Conservation (phyloP, 2,113 vertebrate genomes). For the Dasypus novemcinctus region DNA sequence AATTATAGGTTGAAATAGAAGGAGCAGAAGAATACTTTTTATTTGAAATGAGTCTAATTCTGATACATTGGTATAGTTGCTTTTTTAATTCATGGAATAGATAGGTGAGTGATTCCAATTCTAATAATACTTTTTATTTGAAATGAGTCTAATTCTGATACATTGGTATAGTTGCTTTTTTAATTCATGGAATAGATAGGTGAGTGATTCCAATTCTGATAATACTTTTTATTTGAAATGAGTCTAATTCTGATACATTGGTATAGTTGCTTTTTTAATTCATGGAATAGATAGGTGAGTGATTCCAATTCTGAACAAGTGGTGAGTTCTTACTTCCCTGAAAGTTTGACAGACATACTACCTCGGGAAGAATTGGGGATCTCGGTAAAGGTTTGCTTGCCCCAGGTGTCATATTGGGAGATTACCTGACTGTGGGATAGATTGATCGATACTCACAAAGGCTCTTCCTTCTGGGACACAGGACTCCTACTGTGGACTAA, state of each 20-base stretch:
- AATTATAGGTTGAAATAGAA: too few species aligned
- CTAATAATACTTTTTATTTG: too few species aligned
- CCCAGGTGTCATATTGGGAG: not conserved
- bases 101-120: not conserved
- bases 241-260: too few species aligned
- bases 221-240: too few species aligned
- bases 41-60: too few species aligned
- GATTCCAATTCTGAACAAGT: not conserved
- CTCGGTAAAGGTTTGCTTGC: not conserved
- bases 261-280: not conserved
- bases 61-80: not conserved
- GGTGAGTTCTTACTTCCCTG: not conserved
- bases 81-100: not conserved
- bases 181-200: not conserved
- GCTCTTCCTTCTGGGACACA: not conserved
- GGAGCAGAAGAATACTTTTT: too few species aligned
- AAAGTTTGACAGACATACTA: not conserved
- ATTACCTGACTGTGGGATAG: not conserved
- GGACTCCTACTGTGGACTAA: conserved; percentile 41
- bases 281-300: not conserved
- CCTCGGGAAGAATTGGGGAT: not conserved
- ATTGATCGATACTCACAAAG: accelerated
- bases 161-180: not conserved
- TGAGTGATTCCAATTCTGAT: not conserved
- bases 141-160: too few species aligned